Base-by-base conservation (phyloP, 2,888 invertebrate species). In the Aspidapion aeneum region DNA sequence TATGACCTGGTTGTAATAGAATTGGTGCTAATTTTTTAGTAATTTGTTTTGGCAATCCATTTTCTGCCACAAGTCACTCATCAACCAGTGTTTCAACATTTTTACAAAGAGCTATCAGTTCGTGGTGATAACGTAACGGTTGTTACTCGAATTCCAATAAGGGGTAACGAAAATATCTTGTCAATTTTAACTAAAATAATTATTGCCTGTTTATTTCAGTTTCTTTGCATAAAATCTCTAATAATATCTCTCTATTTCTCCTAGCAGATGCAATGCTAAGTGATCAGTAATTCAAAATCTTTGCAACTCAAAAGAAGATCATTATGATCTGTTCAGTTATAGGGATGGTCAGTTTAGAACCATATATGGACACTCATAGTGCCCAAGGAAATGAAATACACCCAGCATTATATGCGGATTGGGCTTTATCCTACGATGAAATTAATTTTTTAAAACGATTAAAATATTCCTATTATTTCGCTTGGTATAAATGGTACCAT, bases 61-160 rank as follows among this genome's bases (percentile, higher is more conserved):
- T n/a, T 80, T 12, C 75, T 78, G 1, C 79, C 83, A 2, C 80
- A 82, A 1, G 78, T 79, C 60, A 84, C 83, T 68, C 83, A 84
- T 65, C 83, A 83, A 72, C 70, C 79, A 0, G 78, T 80, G 0
- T 82, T 75, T 71, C 77, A 77, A 57, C 77, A 74, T n/a, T 67
- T 74, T 20, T 76, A 75, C 75, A 69, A 64, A n/a, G 75, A 74
- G 65, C 60, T 76, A 21, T 74, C 75, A 1, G 63, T 74, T 57
- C 66, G 71, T 60, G 76, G 76, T 12, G 75, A 76, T 58, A 20
- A 73, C 57, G 73, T 76, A 0, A 71, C 71, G 9, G 74, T 75
- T 0, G 62, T 76, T 21, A 75, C 75, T 1, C 71, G 75, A 1
- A 63, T 71, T 66, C 76, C 76, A 9, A 55, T 76, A 18, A 73